Evolutionary conservation across 2,113 vertebrate genomes (phyloP).

Genomic region (Lamprotornis superbus): DNA sequence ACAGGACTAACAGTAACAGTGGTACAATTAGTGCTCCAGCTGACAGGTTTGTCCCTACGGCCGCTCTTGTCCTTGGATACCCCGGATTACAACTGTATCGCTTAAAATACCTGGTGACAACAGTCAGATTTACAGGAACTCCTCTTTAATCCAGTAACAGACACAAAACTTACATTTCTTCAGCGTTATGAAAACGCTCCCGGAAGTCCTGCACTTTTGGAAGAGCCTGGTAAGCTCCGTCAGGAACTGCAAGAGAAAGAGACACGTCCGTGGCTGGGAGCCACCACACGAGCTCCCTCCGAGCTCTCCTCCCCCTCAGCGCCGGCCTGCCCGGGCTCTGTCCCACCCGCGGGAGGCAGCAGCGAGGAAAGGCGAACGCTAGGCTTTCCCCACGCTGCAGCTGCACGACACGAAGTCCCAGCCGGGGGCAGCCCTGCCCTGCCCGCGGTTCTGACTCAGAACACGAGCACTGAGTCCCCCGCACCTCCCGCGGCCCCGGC

Average conservation of each 20-base stretch:
- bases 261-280: background rate
- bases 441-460: background rate
- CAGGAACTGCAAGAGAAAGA: constrained; percentile 83
- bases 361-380: fast-evolving
- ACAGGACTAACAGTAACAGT: too few relatives aligned
- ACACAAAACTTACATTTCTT: constrained; percentile 89
- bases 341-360: background rate
- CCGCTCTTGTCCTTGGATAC: background rate
- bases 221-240: constrained; percentile 96
- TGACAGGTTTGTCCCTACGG: fast-evolving
- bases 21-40: background rate
- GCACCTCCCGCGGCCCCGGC: background rate
- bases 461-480: background rate
- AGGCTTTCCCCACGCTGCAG: fast-evolving
- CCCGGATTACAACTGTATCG: background rate
- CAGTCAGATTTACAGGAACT: fast-evolving
- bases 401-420: background rate
- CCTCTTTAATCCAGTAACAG: background rate
- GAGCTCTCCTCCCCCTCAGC: background rate
- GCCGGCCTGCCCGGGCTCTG: background rate
- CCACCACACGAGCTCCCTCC: fast-evolving
- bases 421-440: background rate
- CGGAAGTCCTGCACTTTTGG: constrained; percentile 91
- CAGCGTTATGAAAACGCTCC: constrained; percentile 94
- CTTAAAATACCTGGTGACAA: fast-evolving